Base-by-base conservation (phyloP, 2,888 invertebrate species). In the Polyploca ridens region DNA sequence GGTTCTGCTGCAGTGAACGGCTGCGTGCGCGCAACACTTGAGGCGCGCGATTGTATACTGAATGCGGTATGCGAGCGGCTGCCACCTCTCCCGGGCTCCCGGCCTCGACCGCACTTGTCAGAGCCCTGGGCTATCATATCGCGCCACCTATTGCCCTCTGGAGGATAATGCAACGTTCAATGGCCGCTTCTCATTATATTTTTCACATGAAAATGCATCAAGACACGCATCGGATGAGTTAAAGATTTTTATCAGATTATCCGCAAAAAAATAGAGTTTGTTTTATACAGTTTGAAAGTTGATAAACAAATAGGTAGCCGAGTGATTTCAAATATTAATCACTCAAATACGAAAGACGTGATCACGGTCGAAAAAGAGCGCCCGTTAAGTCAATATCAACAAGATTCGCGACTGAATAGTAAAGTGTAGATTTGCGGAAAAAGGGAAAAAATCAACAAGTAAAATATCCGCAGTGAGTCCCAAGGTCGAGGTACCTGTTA, bases 1-100 rank as follows among this genome's bases (percentile, higher is more conserved):
- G 72, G 76, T 79, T 81, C 76, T 75, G 77, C 74, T 82, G 86
- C 85, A 81, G 85, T 85, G 86, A 86, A 79, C 79, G 84, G 81
- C 74, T 79, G 90, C 90, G 91, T 85, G 88, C 93, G 93, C 92
- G 92, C 93, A 89, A 82, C 89, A 88, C 88, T 88, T 82, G 84
- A 83, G 88, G 84, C 92, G 93, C 86, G 90, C 91, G 90, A 87
- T 85, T 88, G 87, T 88, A 86, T 72, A 93, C 93, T 94, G 93
- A 91, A 76, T 85, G 83, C 82, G 86, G 79, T 81, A 79, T 80
- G 86, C 85, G 85, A 84, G 78, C 87, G 87, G 83, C 83, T 86
- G 82, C 87, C 89, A 86, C 87, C 87, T 83, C 88, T 90, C 91
- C 90, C 84, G 86, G 78, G 84, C 87, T 88, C 90, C 91, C 91